Evolutionary conservation across 2,888 invertebrate genomes (phyloP).

Genomic region (Candidula unifasciata): DNA sequence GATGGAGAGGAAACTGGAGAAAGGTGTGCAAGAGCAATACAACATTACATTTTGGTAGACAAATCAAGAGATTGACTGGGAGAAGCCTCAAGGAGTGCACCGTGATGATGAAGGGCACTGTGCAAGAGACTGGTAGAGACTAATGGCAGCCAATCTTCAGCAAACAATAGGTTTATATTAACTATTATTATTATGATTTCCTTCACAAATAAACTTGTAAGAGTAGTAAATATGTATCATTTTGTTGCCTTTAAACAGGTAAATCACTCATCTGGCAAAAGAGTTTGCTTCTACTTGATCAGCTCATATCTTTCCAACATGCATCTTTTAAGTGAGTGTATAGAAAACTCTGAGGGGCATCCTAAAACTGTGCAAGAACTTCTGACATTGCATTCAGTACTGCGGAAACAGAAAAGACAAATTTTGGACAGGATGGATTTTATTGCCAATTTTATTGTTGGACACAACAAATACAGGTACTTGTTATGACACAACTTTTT

Average conservation of each 20-base stretch:
- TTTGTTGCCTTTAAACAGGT: not conserved
- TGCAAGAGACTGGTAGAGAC: too few relatives aligned
- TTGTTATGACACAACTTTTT: not conserved
- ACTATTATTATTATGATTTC: too few relatives aligned
- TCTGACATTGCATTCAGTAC: not conserved
- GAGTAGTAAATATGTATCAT: not conserved
- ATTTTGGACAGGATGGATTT: conserved; percentile 2
- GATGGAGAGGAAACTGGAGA: too few relatives aligned
- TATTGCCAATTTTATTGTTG: conserved; percentile 38
- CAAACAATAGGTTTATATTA: too few relatives aligned
- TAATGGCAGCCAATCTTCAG: too few relatives aligned
- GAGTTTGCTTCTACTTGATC: conserved; percentile 20
- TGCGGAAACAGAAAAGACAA: not conserved
- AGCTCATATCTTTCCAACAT: conserved; percentile 1
- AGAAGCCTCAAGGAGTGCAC: too few relatives aligned
- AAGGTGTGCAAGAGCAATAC: too few relatives aligned
- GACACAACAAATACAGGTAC: conserved; percentile 40
- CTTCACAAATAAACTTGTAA: too few relatives aligned
- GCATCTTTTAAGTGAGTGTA: conserved; percentile 16
- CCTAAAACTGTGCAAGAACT: not conserved
- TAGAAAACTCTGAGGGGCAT: not conserved
- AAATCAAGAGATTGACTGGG: too few relatives aligned
- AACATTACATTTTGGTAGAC: too few relatives aligned
- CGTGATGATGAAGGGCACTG: too few relatives aligned
- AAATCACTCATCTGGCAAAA: not conserved